A percentile compares a stretch with the other conserved stretches of the same genome.
Conservation (phyloP, 2,888 invertebrate species). For the Oscheius sp. region DNA sequence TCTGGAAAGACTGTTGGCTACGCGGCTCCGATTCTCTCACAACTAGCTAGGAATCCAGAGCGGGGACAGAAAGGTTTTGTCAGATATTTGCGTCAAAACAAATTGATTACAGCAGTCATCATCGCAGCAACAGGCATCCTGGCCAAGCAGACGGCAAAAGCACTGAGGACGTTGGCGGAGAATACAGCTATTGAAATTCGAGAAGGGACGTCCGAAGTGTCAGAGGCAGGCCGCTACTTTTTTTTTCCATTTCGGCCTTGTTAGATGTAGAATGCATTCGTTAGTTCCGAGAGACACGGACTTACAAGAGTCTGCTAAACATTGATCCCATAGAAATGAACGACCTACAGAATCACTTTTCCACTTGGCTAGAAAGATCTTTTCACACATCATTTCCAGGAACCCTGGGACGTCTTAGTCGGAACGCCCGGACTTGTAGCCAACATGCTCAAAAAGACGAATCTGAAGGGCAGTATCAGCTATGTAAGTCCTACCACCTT, state of each 20-base stretch:
- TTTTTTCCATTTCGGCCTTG: background rate
- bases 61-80: background rate
- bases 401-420: slow-evolving; percentile 30
- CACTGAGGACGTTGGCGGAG: slow-evolving; percentile 9
- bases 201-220: background rate
- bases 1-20: slow-evolving; percentile 36
- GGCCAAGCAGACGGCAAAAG: background rate
- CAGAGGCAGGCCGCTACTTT: background rate
- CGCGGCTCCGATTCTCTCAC: slow-evolving; percentile 17
- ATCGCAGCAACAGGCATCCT: slow-evolving; percentile 20
- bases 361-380: too few species aligned
- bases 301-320: too few species aligned
- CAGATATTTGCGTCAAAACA: too few species aligned
- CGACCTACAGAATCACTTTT: too few species aligned
- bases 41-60: background rate
- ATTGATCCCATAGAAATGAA: too few species aligned
- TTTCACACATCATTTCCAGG: background rate
- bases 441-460: background rate
- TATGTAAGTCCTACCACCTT: slow-evolving; percentile 6
- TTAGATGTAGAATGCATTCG: background rate
- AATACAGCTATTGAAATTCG: background rate
- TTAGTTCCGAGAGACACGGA: too few species aligned
- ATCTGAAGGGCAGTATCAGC: background rate
- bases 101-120: slow-evolving; percentile 20
- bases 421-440: slow-evolving; percentile 36